phyloP scores from a whole-genome alignment of 2,797 vertebrate genomes.

The Callimico goeldii region DNA sequence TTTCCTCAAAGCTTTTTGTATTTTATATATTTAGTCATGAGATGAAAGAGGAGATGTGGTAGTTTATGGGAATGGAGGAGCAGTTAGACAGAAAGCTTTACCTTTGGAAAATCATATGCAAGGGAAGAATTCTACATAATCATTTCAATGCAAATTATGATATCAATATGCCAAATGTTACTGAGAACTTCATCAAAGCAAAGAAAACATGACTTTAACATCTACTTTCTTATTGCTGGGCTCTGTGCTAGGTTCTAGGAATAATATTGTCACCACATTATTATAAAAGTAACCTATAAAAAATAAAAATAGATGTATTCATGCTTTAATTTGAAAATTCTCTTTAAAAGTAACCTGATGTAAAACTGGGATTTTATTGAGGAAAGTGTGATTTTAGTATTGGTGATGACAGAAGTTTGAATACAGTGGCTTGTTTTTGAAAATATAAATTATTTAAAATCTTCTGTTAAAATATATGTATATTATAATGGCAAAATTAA shows the following conservation, averaged over 20 bases:
- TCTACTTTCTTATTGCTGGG: not conserved
- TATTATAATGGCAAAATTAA: not conserved
- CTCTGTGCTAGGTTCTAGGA: not conserved
- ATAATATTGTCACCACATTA: not conserved
- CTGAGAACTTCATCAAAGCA: not conserved
- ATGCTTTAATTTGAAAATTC: not conserved
- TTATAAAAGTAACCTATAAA: not conserved
- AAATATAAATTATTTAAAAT: not conserved
- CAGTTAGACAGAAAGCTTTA: not conserved
- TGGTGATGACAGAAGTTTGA: not conserved
- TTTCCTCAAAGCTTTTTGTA: not conserved
- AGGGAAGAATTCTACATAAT: not conserved
- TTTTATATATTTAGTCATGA: not conserved
- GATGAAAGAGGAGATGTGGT: not conserved
- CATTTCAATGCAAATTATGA: not conserved
- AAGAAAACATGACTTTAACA: not conserved
- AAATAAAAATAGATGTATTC: not conserved
- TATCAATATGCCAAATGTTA: not conserved
- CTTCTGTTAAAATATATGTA: not conserved
- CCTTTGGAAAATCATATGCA: not conserved
- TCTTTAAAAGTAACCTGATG: not conserved
- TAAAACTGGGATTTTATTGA: not conserved
- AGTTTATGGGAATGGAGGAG: not conserved
- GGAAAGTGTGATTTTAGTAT: not conserved
- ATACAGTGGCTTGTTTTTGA: not conserved